phyloP scores from a whole-genome alignment of 2,888 invertebrate genomes.

The Hydraecia micacea region DNA sequence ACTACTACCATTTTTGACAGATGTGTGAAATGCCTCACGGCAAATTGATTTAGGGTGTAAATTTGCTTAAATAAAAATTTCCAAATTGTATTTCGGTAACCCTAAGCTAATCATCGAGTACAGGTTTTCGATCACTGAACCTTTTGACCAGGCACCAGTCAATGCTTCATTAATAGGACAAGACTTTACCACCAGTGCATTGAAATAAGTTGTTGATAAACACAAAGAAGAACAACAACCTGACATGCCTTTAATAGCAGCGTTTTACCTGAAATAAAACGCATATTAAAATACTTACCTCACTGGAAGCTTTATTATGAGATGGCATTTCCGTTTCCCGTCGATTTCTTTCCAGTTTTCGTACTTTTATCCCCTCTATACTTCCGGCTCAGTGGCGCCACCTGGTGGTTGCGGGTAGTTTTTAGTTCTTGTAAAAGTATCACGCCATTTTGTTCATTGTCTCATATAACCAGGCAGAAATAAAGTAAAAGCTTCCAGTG shows the following conservation, averaged over 20 bases:
- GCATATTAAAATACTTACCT: too few relatives aligned
- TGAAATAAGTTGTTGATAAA: slow-evolving; percentile 17
- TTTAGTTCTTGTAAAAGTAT: too few relatives aligned
- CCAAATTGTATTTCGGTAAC: neutral
- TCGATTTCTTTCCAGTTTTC: too few relatives aligned
- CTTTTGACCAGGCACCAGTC: neutral
- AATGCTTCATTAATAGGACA: slow-evolving; percentile 6
- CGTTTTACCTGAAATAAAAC: too few relatives aligned
- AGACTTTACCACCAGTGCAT: neutral
- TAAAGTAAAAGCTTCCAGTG: too few relatives aligned
- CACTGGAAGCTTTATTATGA: too few relatives aligned
- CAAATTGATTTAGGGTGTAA: neutral
- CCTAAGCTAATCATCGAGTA: neutral
- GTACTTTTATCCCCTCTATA: too few relatives aligned
- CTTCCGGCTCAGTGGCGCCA: too few relatives aligned
- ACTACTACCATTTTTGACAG: neutral
- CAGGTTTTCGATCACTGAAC: slow-evolving; percentile 5
- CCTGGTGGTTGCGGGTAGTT: too few relatives aligned
- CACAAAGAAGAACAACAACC: slow-evolving; percentile 8
- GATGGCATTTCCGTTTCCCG: too few relatives aligned
- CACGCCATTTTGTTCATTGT: too few relatives aligned
- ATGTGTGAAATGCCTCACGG: neutral
- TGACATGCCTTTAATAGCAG: slow-evolving; percentile 10
- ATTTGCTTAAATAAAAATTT: neutral
- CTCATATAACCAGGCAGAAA: too few relatives aligned